phyloP scores from a whole-genome alignment of 2,113 vertebrate species.

The sheep (Ovis aries) region ARS-UI_Ramb_v3.0 NC_056059.1:25500501-25501000 shows the following conservation, averaged over 20 bases:
- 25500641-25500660: neutral
- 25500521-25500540: neutral
- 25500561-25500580: neutral
- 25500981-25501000: neutral
- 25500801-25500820: constrained; percentile 67
- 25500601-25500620: neutral
- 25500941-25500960: neutral
- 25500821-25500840: constrained; percentile 88
- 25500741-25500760: neutral
- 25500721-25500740: neutral
- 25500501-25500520: neutral
- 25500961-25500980: neutral
- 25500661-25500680: neutral
- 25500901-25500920: constrained; percentile 91
- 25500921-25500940: neutral
- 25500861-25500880: constrained; percentile 90
- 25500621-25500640: neutral
- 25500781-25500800: neutral
- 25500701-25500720: neutral
- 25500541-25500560: neutral
- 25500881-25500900: constrained; percentile 85
- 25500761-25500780: neutral
- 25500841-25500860: constrained; percentile 86
- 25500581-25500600: neutral
- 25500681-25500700: neutral